Conservation (phyloP, 2,888 invertebrate species). For the Aproaerema taeniolella region DNA sequence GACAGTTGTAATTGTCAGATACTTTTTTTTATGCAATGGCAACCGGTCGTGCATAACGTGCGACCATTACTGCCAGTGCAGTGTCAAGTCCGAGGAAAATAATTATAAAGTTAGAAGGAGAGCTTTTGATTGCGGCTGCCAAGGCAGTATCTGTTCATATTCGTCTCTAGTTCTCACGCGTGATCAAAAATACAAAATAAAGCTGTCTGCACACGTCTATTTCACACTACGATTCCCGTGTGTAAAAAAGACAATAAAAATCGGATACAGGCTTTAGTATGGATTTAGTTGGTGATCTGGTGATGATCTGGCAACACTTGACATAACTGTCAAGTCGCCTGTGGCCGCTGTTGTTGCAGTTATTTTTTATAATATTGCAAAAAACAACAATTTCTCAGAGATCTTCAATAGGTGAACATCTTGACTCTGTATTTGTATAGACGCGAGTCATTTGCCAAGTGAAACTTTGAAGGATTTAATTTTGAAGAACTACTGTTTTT, state of each 20-base stretch:
- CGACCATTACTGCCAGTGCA: no score
- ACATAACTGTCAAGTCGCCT: conserved; percentile 15
- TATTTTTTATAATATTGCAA: conserved; percentile 12
- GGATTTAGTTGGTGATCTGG: not conserved
- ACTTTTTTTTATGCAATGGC: no score
- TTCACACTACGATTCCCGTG: no score
- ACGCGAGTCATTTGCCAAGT: not conserved
- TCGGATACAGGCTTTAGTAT: not conserved
- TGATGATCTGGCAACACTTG: not conserved
- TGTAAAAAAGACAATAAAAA: not conserved
- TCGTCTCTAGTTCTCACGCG: no score
- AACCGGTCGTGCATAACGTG: no score
- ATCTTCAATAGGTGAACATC: conserved; percentile 8
- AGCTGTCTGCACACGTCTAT: no score
- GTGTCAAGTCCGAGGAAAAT: no score
- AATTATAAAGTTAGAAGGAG: no score
- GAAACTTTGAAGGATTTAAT: not conserved
- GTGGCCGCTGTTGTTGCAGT: conserved; percentile 21
- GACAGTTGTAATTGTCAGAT: no score
- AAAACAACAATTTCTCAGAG: conserved; percentile 10
- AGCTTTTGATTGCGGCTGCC: no score
- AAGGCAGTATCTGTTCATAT: no score
- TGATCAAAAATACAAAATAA: no score
- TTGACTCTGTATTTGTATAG: not conserved
- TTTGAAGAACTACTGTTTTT: not conserved